A percentile compares a stretch with the other conserved stretches of the same genome.
These are phyloP conservation scores for Drosophila varians DNA, from an alignment of 1,140 invertebrate species.

Conservation along the genomic window DNA sequence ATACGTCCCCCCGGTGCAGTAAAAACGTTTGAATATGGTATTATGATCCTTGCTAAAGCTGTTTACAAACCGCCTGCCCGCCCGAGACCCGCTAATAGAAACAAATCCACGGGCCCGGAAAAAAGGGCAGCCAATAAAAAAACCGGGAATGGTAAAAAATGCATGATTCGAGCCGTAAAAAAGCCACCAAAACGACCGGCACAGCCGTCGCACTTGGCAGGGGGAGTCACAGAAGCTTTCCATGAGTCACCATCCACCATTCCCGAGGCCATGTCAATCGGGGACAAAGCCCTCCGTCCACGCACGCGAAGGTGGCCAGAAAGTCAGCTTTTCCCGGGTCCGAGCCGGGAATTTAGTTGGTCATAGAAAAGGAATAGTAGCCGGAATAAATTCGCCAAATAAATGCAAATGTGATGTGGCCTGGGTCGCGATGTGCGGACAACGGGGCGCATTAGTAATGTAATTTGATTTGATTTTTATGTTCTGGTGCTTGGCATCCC, in stretches of 20 bases:
- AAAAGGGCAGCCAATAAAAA: constrained; percentile 60
- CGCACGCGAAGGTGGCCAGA: constrained; percentile 55
- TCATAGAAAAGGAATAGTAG: not conserved
- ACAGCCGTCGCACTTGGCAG: constrained; percentile 29
- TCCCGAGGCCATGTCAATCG: not conserved
- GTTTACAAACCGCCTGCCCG: constrained; percentile 62
- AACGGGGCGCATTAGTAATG: constrained; percentile 77
- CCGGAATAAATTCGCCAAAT: constrained; percentile 65
- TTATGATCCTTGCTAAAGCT: constrained; percentile 66
- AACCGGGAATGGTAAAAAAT: constrained; percentile 73
- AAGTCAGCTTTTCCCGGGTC: constrained; percentile 28
- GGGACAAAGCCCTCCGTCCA: constrained; percentile 10
- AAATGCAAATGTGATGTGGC: constrained; percentile 64
- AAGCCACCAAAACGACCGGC: constrained; percentile 21
- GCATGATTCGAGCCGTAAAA: constrained; percentile 73
- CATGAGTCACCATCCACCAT: constrained; percentile 48
- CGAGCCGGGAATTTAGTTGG: not conserved
- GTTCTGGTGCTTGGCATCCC: too few relatives aligned
- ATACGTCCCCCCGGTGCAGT: constrained; percentile 34
- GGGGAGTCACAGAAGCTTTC: constrained; percentile 21
- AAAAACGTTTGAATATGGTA: constrained; percentile 64
- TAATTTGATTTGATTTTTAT: constrained; percentile 81
- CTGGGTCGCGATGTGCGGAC: constrained; percentile 22
- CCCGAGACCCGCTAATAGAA: constrained; percentile 45
- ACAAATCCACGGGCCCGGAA: constrained; percentile 25